These are phyloP conservation scores for Drosophila fungiperda DNA, from an alignment of 2,888 invertebrate genomes.

Conservation along the genomic window DNA sequence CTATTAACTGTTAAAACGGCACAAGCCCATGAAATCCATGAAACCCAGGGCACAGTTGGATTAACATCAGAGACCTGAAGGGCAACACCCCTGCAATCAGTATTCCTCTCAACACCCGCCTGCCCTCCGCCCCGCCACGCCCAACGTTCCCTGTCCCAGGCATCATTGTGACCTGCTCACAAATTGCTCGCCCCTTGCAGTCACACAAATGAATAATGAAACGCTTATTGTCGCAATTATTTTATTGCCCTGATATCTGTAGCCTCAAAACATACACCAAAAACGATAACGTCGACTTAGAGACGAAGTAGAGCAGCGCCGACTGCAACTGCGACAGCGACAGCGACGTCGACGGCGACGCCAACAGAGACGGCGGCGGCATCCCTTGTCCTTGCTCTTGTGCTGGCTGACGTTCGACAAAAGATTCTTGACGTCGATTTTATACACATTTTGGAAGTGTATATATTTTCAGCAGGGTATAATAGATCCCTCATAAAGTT, in stretches of 20 bases:
- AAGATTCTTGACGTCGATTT: slow-evolving; percentile 39
- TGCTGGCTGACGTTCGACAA: slow-evolving; percentile 27
- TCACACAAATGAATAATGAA: slow-evolving; percentile 84
- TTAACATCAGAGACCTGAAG: slow-evolving; percentile 59
- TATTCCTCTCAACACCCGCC: slow-evolving; percentile 32
- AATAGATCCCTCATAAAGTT: rapidly evolving
- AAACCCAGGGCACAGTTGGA: slow-evolving; percentile 69
- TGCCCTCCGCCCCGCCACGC: neutral
- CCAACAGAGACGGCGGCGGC: slow-evolving; percentile 23
- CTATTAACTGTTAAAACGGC: slow-evolving; percentile 81
- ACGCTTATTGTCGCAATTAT: slow-evolving; percentile 86
- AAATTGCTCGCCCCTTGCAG: slow-evolving; percentile 77
- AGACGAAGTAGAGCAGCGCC: slow-evolving; percentile 20
- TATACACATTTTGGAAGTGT: slow-evolving; percentile 51
- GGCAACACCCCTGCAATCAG: slow-evolving; percentile 66
- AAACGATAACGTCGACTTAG: slow-evolving; percentile 31
- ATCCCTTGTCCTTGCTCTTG: slow-evolving; percentile 50
- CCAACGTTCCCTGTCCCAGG: neutral
- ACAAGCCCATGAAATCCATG: slow-evolving; percentile 64
- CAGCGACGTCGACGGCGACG: slow-evolving; percentile 28
- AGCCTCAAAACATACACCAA: slow-evolving; percentile 78
- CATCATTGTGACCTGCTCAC: slow-evolving; percentile 65
- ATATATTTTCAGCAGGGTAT: slow-evolving; percentile 2
- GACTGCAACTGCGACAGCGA: slow-evolving; percentile 28
- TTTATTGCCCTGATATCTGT: slow-evolving; percentile 84